A percentile compares a stretch with the other conserved stretches of the same genome.
These are phyloP conservation scores for Petrophora chlorosata DNA, from an alignment of 2,888 invertebrate genomes.

Conservation along the genomic window DNA sequence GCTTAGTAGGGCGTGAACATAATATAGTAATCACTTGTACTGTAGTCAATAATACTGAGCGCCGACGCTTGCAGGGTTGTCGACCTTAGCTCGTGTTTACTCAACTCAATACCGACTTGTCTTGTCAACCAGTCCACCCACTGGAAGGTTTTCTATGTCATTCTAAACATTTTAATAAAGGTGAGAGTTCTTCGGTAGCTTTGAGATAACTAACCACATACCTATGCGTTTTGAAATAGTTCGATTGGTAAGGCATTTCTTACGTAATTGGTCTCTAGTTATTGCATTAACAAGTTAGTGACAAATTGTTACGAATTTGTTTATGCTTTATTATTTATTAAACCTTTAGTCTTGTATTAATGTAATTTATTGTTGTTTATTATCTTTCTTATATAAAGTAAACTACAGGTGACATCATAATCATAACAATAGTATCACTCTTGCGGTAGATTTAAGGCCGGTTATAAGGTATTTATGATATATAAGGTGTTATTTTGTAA, in stretches of 20 bases:
- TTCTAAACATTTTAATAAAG: constrained; percentile 54
- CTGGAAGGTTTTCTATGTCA: constrained; percentile 64
- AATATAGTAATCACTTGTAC: constrained; percentile 62
- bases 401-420: no score
- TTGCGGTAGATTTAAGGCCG: no score
- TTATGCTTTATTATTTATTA: no score
- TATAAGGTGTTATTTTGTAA: no score
- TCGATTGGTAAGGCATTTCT: constrained; percentile 8
- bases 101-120: constrained; percentile 54
- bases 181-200: constrained; percentile 52
- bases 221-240: constrained; percentile 8
- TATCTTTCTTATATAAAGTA: no score
- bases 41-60: constrained; percentile 61
- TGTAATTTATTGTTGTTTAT: no score
- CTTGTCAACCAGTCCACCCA: constrained; percentile 79
- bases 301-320: no score
- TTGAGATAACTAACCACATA: constrained; percentile 28
- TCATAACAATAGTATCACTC: no score
- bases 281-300: neutral
- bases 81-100: constrained; percentile 71
- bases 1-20: constrained; percentile 44
- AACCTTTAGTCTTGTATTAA: no score
- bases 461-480: no score
- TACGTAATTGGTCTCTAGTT: neutral
- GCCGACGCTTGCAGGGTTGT: constrained; percentile 57